Conservation (phyloP, 2,888 invertebrate genomes). For the Oxystoma pomonae region DNA sequence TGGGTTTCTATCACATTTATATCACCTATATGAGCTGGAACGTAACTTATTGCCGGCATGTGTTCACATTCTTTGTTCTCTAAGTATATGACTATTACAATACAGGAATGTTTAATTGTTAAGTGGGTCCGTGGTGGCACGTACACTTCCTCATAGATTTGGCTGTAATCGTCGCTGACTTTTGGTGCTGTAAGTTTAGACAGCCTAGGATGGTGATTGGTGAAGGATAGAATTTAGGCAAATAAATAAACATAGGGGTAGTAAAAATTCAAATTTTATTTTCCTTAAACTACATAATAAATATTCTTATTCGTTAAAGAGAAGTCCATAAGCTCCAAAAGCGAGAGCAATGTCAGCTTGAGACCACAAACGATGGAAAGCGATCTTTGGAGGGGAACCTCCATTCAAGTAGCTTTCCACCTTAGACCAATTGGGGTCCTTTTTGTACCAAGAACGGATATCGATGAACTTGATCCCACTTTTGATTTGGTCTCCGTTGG, state of each 20-base stretch:
- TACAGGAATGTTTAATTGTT: no score
- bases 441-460: constrained; percentile 30
- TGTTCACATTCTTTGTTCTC: no score
- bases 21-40: no score
- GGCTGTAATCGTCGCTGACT: constrained; percentile 24
- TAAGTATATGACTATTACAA: no score
- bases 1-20: no score
- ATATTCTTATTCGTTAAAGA: constrained; percentile 28
- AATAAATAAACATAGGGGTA: background rate
- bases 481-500: constrained; percentile 30
- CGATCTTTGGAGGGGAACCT: constrained; percentile 25
- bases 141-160: constrained; percentile 27
- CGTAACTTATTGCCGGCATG: no score
- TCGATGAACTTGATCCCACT: constrained; percentile 27
- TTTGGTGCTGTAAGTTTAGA: constrained; percentile 28
- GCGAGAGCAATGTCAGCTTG: constrained; percentile 31
- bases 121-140: no score
- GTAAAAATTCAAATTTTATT: background rate
- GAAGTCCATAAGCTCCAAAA: constrained; percentile 28
- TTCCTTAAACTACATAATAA: background rate
- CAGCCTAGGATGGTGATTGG: no score
- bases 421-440: constrained; percentile 28
- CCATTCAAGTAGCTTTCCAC: constrained; percentile 29
- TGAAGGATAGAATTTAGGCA: no score
- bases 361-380: constrained; percentile 32